Evolutionary conservation across 2,113 vertebrate species (phyloP).

Genomic region (Chamaetylas fuelleborni): DNA sequence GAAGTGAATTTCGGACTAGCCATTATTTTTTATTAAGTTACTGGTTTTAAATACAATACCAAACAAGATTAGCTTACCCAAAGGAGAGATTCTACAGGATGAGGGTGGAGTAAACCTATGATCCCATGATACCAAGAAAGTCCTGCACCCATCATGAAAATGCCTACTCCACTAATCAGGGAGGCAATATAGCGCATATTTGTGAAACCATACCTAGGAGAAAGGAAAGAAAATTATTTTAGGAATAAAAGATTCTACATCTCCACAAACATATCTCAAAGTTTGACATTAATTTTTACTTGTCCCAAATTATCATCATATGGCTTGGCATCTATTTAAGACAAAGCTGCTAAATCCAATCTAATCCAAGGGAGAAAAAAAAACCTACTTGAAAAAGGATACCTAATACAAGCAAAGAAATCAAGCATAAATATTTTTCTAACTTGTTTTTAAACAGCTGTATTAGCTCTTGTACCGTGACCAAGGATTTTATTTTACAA

Average conservation of each 20-base stretch:
- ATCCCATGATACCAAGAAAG: slow-evolving; percentile 98
- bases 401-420: not conserved
- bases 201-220: slow-evolving; percentile 91
- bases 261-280: not conserved
- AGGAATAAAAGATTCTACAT: not conserved
- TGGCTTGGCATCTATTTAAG: not conserved
- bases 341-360: not conserved
- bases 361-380: not conserved
- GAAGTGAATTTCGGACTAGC: not conserved
- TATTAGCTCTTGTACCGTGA: not conserved
- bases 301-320: not conserved
- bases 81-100: slow-evolving; percentile 91
- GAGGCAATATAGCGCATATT: slow-evolving; percentile 99
- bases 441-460: slow-evolving; percentile 21
- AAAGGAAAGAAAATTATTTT: not conserved
- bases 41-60: not conserved
- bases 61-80: slow-evolving; percentile 82
- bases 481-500: slow-evolving; percentile 35
- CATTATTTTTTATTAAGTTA: not conserved
- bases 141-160: slow-evolving; percentile 99
- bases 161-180: slow-evolving; percentile 96
- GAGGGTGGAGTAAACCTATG: slow-evolving; percentile 92
- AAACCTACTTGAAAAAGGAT: not conserved
- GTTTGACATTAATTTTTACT: not conserved
- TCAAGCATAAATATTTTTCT: not conserved